phyloP scores from a whole-genome alignment of 2,888 invertebrate genomes.

The Drosophila borealis region DNA sequence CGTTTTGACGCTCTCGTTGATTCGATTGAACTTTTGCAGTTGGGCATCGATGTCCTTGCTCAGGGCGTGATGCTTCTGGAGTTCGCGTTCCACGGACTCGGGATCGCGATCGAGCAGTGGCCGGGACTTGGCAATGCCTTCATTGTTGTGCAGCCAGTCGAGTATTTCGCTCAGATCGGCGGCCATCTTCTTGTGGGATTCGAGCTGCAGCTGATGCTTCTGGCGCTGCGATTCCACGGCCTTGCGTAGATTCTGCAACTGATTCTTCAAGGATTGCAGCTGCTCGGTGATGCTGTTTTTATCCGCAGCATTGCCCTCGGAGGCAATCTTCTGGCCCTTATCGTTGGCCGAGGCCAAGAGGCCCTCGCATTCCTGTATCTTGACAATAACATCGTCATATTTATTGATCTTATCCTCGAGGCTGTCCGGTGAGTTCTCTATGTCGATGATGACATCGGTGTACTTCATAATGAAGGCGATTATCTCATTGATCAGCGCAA shows the following conservation, averaged over 20 bases:
- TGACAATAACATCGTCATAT: constrained; percentile 93
- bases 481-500: constrained; percentile 94
- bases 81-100: constrained; percentile 91
- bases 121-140: constrained; percentile 92
- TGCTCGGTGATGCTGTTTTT: constrained; percentile 95
- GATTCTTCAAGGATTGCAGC: constrained; percentile 93
- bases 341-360: constrained; percentile 94
- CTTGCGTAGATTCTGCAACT: constrained; percentile 91
- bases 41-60: constrained; percentile 89
- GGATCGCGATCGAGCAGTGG: constrained; percentile 92
- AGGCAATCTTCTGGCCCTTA: constrained; percentile 96
- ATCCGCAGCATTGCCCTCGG: constrained; percentile 94
- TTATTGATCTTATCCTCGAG: constrained; percentile 94
- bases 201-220: constrained; percentile 94
- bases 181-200: constrained; percentile 94
- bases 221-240: constrained; percentile 94
- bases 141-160: constrained; percentile 93
- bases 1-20: constrained; percentile 90
- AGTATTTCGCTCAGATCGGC: constrained; percentile 93
- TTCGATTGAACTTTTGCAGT: constrained; percentile 89
- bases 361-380: constrained; percentile 96
- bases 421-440: constrained; percentile 92
- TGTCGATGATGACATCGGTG: constrained; percentile 93
- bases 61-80: constrained; percentile 90
- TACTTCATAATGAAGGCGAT: constrained; percentile 94